Evolutionary conservation across 2,113 vertebrate genomes (phyloP), one percentile per base, ranked within the genome.

Genomic region (Vulpes lagopus): DNA sequence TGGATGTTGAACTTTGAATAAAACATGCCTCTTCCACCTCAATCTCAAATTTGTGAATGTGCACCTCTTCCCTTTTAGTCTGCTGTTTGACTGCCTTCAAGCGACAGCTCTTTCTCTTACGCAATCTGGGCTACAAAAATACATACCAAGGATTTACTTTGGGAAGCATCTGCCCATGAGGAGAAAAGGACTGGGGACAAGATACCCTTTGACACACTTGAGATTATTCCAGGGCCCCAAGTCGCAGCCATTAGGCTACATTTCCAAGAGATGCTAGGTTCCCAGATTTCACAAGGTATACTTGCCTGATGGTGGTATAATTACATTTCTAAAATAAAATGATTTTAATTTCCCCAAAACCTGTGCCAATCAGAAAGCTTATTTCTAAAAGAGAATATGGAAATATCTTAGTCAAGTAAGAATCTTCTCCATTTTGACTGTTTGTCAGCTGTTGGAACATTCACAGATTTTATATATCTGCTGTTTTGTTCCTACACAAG

Each of bases 1-100:
- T 92, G 92, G 87, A 95, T 97, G 49, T 57, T 96, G 95, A 97
- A 94, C 97, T 96, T 85, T 96, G 97, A 98, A 98, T 98, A 97
- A 98, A 98, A 96, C 90, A 96, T 96, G 89, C 32, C 32, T 84
- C 32, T 95, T 93, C 89, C 80, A 89, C 96, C 65, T 95, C 55
- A 49, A 30, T 95, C 86, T 81, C 11, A 8, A 83, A 95, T 93
- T 69, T 82, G 17, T 78, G 38, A 53, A 20, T n/a, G 38, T 62
- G 51, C 15, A 79, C 15, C 71, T 64, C 62, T 35, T 93, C 51
- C 25, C 22, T 73, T 62, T 97, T 82, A 27, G 71, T 32, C 71
- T 94, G n/a, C 55, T 76, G 12, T 35, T 81, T 43, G 8, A 57
- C 0, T 65, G 55, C 20, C 79, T 78, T 59, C 67, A 78, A 69